Evolutionary conservation across 1,140 invertebrate species (phyloP), one percentile per base, ranked within the genome.

Genomic region (Doryteuthis pealeii): DNA sequence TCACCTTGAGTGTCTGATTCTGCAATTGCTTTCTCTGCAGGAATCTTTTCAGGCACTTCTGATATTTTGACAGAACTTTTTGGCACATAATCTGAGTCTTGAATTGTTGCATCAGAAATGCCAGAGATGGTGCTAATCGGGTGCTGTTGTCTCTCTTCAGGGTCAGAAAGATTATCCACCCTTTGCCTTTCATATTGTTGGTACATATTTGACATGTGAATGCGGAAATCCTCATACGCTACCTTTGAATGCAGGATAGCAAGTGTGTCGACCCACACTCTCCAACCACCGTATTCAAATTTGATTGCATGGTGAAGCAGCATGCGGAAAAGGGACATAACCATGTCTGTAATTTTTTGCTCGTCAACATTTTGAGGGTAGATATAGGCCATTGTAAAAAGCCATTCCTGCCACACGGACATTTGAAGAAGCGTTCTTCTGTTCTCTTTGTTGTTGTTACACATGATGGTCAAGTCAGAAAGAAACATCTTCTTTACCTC

Each of bases 331-430:
- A 99, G 89, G 0, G 96, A 94, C 87, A 99, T 99, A 28, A 99
- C 97, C 94, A 99, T 97, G 83, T 99, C 96, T 0, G 95, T 97
- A 68, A 99, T 94, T 88, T 98, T 96, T 83, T 97, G 94, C 86
- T 99, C 95, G 84, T 98, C 96, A 0, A 93, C 92, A 82, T 94
- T 97, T 85, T 95, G 95, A 0, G 97, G 96, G 88, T 98, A 97
- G 73, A 99, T 97, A 86, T 98, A 98, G 31, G 97, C 95, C 92
- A 99, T 93, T 6, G 96, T 96, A 80, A 99, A 99, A 1, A 99
- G 90, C 98, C 98, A 99, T 85, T 99, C 97, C 89, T 99, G 98
- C 98, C 98, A 99, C 1, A 99, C 98, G 6, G 97, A 99, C 98
- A 99, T 99, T 89, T 99, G 98, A 15, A 99, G 90, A 1, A 99